Evolutionary conservation across 64 coral and sea anemone species (phyloP), one percentile per base, ranked within the genome.

Genomic region (Acropora tenuis): DNA sequence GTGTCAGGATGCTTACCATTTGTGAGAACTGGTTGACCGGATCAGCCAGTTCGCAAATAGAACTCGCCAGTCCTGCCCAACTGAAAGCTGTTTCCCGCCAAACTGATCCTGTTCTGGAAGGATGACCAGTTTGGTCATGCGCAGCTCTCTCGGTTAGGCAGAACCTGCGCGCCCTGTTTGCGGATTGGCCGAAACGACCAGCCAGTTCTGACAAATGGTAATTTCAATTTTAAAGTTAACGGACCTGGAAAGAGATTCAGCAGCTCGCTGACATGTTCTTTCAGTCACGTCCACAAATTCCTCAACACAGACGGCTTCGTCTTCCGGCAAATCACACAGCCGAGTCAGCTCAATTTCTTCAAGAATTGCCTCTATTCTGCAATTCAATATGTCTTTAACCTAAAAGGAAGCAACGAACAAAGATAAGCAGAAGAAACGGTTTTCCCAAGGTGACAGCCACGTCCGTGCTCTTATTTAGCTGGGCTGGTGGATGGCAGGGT

Each of bases 301-400:
- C 1, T 99, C 94, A 1, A 99, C 91, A 75, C 81, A 93, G 11
- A 99, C 90, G 3, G 97, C 91, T 46, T 99, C 97, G 46, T 99
- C 97, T 43, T 99, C 97, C 12, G 91, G 97, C 7, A 99, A 77
- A 19, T 91, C 84, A 41, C 94, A 99, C 59, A 99, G 79, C 19
- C 83, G 80, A 8, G 94, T 96, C 16, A 73, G 61, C 4, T 94
- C 94, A 41, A 99, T 95, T 11, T 96, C 97, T 18, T 91, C 45
- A 65, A 99, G 76, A 8, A 88, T 79, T 18, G 87, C 91, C 49
- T 99, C 97, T 45, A 99, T 99, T 41, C 97, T 94, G 79, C 97
- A 99, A 42, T 99, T 94, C 50, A 96, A 79, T 69, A 99, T 99
- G 76, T 99, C 97, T 92, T 92, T 93, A 3, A 99, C 89, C 97